Percentiles rank a stretch among this genome's conserved stretches.
phyloP scores from a whole-genome alignment of 2,113 vertebrate genomes.

The Ctenomys sociabilis region DNA sequence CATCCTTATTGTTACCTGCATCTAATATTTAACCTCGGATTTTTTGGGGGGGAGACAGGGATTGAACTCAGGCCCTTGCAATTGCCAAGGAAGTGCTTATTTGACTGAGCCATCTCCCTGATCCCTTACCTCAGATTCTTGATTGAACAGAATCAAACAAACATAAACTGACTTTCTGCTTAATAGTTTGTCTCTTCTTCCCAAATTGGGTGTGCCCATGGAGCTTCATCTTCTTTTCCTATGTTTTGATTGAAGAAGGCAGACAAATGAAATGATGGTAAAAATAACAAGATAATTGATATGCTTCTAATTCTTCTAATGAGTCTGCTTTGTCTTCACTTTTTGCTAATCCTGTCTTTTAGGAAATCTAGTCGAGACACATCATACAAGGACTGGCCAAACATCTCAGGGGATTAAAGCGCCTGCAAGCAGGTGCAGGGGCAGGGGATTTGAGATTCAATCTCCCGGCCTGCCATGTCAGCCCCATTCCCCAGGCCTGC shows the following conservation, averaged over 20 bases:
- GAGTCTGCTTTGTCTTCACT: background rate
- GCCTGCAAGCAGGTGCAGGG: too few relatives aligned
- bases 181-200: background rate
- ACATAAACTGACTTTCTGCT: background rate
- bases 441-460: too few relatives aligned
- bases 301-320: background rate
- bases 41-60: too few relatives aligned
- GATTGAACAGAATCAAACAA: constrained; percentile 26
- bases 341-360: background rate
- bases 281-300: background rate
- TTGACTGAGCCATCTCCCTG: too few relatives aligned
- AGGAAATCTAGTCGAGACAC: background rate
- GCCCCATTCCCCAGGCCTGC: too few relatives aligned
- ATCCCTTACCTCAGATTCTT: background rate
- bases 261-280: background rate
- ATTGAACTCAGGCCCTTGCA: too few relatives aligned
- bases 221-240: background rate
- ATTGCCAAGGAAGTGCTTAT: too few relatives aligned
- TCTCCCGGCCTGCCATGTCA: too few relatives aligned
- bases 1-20: background rate
- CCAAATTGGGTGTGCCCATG: background rate
- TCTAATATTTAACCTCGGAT: background rate
- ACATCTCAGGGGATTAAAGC: too few relatives aligned
- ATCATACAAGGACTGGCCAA: background rate
- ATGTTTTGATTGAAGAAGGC: background rate